Base-by-base conservation (phyloP, 2,113 vertebrate species). In the Megaceryle torquata region DNA sequence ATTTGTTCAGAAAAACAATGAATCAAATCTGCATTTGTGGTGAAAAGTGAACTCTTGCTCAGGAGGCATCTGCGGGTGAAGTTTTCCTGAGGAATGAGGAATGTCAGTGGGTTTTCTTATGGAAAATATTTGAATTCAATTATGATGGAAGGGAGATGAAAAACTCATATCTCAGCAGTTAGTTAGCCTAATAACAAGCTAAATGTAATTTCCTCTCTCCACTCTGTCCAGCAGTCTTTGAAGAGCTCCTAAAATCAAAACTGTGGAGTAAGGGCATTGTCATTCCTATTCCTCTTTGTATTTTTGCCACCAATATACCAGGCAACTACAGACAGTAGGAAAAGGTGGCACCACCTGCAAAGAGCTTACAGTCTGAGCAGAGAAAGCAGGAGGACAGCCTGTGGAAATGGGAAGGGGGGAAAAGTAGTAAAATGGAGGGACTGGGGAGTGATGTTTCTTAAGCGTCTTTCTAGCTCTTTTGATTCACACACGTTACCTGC, bases 401-500 rank as follows among this genome's bases (percentile, higher is more conserved):
- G 25, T 14, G 13, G 51, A 71, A 21, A 31, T 3, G 21, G 43
- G 21, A 86, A 17, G 11, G 6, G 4, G 8, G 9, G 16, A 8
- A 61, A 82, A 86, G 54, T 25, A 75, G 50, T 13, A 65, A 74
- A 69, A 11, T 13, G 10, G 77, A 37, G 48, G 46, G 28, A 15
- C 9, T 29, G 44, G 35, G 13, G 28, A 85, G 19, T 13, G 18
- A 65, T 0, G 1, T 78, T 82, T 83, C 35, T 65, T 81, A 17
- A 7, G 22, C n/a, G 19, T 25, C 41, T 74, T 96, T 76, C 25
- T 53, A 59, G 53, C 16, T 28, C 11, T 39, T 15, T 44, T 53
- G 69, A 31, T 86, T 50, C 31, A 39, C 35, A 41, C 8, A 24
- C 7, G 31, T 96, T 96, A 99, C 99, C 99, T 98, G 99, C 98